phyloP scores from a whole-genome alignment of 2,797 vertebrate species.

The Varecia variegata region DNA sequence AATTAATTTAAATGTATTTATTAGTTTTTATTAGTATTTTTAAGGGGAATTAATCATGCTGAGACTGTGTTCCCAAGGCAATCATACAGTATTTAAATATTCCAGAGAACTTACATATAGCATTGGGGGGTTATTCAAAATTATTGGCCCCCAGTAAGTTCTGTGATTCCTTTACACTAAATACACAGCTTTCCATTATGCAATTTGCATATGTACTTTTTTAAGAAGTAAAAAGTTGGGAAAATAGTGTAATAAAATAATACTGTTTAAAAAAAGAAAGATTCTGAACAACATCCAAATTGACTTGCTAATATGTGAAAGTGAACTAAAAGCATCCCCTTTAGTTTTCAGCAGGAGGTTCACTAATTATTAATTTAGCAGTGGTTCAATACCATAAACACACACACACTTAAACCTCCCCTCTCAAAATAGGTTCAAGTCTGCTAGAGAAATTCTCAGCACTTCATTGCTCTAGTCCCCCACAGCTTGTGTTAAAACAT shows the following conservation, averaged over 20 bases:
- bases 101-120: neutral
- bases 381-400: neutral
- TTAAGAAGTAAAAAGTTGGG: neutral
- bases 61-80: neutral
- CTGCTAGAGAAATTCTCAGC: neutral
- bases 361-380: constrained; percentile 22
- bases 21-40: neutral
- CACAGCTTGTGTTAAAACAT: neutral
- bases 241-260: neutral
- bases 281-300: neutral
- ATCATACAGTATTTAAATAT: neutral
- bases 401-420: neutral
- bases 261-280: neutral
- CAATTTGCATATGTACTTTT: neutral
- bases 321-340: neutral
- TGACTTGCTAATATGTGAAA: neutral
- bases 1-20: neutral
- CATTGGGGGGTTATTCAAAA: neutral
- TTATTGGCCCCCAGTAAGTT: neutral
- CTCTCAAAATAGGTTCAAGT: neutral
- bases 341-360: neutral
- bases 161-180: neutral
- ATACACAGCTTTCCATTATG: neutral
- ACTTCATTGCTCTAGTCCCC: neutral
- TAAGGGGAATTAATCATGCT: neutral